phyloP scores from a whole-genome alignment of 2,888 invertebrate genomes.

The Lingula anatina region DNA sequence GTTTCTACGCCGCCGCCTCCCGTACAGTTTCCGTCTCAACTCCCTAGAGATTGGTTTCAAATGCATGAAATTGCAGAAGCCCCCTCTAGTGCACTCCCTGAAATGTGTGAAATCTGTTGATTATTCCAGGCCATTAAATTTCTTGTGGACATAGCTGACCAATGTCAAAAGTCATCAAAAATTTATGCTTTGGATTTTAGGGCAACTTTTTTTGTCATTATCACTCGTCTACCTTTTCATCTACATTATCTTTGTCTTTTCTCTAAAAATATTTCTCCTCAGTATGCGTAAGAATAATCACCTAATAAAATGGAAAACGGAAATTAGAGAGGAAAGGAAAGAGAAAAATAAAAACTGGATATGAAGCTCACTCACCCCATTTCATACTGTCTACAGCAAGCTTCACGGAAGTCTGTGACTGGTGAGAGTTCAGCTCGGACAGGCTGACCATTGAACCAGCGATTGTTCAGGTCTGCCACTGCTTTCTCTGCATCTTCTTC shows the following conservation, averaged over 20 bases:
- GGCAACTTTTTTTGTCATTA: too few species aligned
- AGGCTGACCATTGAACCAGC: slow-evolving; percentile 98
- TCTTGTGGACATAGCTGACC: too few species aligned
- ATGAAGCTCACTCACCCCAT: slow-evolving; percentile 69
- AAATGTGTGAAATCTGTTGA: slow-evolving; percentile 12
- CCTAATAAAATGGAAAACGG: too few species aligned
- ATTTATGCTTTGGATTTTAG: too few species aligned
- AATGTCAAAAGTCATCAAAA: too few species aligned
- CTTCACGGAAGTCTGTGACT: slow-evolving; percentile 98
- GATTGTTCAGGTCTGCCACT: slow-evolving; percentile 92
- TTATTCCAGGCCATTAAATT: too few species aligned
- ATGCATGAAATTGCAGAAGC: slow-evolving; percentile 99
- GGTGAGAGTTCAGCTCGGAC: slow-evolving; percentile 98
- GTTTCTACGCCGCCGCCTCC: slow-evolving; percentile 22
- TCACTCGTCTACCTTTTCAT: too few species aligned
- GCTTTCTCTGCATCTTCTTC: slow-evolving; percentile 99
- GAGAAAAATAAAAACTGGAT: not conserved
- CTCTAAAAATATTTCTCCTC: too few species aligned
- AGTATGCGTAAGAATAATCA: too few species aligned
- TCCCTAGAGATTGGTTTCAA: slow-evolving; percentile 96
- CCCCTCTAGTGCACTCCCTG: slow-evolving; percentile 92
- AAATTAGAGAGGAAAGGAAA: too few species aligned
- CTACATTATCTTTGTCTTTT: too few species aligned
- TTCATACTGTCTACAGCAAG: slow-evolving; percentile 98
- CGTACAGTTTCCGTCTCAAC: slow-evolving; percentile 68